These are phyloP conservation scores for Macquaria australasica DNA, from an alignment of 2,113 vertebrate genomes.

Conservation along the genomic window DNA sequence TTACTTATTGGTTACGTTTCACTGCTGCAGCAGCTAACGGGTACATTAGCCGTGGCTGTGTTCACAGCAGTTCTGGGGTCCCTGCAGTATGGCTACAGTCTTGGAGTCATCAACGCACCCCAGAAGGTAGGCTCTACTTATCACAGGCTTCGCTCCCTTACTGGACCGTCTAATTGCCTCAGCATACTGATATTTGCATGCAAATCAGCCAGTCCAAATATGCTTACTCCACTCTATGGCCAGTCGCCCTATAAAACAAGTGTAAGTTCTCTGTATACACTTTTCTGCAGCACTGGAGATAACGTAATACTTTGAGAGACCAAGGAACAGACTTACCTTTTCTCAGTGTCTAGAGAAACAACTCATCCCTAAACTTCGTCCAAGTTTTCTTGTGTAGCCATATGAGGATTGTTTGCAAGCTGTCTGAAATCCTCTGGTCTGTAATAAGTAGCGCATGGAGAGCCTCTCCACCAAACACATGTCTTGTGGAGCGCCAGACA, in stretches of 20 bases:
- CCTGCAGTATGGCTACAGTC: slow-evolving; percentile 94
- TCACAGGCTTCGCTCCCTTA: neutral
- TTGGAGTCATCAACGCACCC: slow-evolving; percentile 96
- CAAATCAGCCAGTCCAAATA: neutral
- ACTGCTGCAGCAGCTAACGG: slow-evolving; percentile 85
- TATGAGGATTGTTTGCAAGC: neutral
- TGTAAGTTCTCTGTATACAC: neutral
- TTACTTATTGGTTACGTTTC: neutral
- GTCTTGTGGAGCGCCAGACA: neutral
- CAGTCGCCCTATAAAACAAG: neutral
- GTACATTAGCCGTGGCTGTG: slow-evolving; percentile 89
- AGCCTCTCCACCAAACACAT: neutral
- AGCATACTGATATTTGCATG: neutral
- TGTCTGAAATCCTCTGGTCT: neutral
- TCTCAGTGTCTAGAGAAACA: neutral
- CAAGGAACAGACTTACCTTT: neutral
- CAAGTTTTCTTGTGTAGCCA: neutral
- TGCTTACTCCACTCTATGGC: neutral
- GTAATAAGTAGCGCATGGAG: neutral
- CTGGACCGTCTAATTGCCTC: neutral
- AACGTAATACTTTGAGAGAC: neutral
- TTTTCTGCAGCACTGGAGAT: neutral
- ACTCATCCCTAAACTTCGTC: neutral
- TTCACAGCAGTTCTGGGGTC: slow-evolving; percentile 91
- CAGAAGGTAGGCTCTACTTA: slow-evolving; percentile 86